Percentiles rank a stretch among this genome's conserved stretches.
Conservation (phyloP, 2,888 invertebrate genomes). For the Drosophila rubida region DNA sequence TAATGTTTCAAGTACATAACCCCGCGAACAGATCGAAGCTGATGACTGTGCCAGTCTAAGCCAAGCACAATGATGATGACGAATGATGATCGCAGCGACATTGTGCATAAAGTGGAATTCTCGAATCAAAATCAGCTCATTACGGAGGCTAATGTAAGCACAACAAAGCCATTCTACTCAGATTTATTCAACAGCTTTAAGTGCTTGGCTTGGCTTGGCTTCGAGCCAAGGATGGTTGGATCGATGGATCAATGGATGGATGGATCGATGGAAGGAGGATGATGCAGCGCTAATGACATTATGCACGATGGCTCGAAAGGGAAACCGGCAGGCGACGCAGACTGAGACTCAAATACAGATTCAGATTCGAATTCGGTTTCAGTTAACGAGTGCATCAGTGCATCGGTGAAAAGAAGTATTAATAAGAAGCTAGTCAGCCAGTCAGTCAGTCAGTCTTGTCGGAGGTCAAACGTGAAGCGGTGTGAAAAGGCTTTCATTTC, state of each 20-base stretch:
- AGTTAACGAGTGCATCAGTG: constrained; percentile 59
- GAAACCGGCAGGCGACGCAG: constrained; percentile 10
- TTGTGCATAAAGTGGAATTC: constrained; percentile 73
- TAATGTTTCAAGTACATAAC: constrained; percentile 18
- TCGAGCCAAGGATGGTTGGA: neutral
- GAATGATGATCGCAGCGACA: constrained; percentile 56
- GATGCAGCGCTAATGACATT: constrained; percentile 80
- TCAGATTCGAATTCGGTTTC: constrained; percentile 40
- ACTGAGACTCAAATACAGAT: constrained; percentile 28
- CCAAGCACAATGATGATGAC: constrained; percentile 49
- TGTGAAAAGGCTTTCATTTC: constrained; percentile 79
- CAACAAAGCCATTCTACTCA: constrained; percentile 79
- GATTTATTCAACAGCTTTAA: constrained; percentile 72
- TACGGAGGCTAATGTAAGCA: constrained; percentile 82
- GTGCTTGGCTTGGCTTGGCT: constrained; percentile 28
- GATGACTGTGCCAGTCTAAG: constrained; percentile 55
- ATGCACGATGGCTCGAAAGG: constrained; percentile 61
- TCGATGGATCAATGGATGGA: neutral
- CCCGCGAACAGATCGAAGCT: constrained; percentile 18
- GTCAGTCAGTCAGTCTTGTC: constrained; percentile 7
- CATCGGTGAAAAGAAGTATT: constrained; percentile 70
- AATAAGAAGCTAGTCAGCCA: constrained; percentile 58
- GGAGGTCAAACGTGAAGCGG: constrained; percentile 53
- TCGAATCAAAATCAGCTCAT: constrained; percentile 77
- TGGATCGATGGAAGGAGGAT: constrained; percentile 46